Evolutionary conservation across 2,888 invertebrate species (phyloP), one percentile per base, ranked within the genome.

Genomic region (Empis stercorea): DNA sequence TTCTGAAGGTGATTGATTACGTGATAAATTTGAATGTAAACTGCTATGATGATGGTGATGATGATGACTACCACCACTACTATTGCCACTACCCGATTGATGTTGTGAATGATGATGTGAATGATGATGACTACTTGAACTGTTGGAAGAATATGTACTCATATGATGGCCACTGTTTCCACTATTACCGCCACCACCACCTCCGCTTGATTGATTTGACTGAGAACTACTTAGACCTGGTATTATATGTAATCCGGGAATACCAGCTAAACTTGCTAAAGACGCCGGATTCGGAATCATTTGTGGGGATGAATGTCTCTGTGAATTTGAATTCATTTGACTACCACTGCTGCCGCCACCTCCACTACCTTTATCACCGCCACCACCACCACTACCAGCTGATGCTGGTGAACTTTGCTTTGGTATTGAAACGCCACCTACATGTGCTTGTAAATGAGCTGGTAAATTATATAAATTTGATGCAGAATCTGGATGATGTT

Each of bases 331-430:
- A 23, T 44, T 49, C 20, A 57, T 60, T 52, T 66, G 68, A 44
- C 65, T 65, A 51, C 42, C 38, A 17, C 17, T 17, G 17, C 13
- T 38, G 11, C 38, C 17, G 11, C 17, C 17, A 5, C 50, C 50
- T 30, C 34, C 32, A 34, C 48, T 46, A 45, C 51, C 43, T 27
- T n/a, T 23, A 13, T 23, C 23, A 16, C 27, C 20, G 10, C 27
- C 20, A 10, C 20, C 20, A 27, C 20, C 20, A 23, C 27, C 14
- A 20, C 14, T 63, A 65, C 6, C 20, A n/a, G 23, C 58, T 32
- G 71, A 71, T 42, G 71, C 68, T 47, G 73, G 71, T 51, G 71
- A 73, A 56, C 66, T 73, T 54, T 61, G 71, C 49, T 66, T 61
- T 40, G 68, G 61, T 44, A 61, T 54, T 46, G 62, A 55, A 13